A percentile compares a stretch with the other conserved stretches of the same genome.
Evolutionary conservation across 1,140 invertebrate genomes (phyloP).

Genomic region (Hypothenemus hampei): DNA sequence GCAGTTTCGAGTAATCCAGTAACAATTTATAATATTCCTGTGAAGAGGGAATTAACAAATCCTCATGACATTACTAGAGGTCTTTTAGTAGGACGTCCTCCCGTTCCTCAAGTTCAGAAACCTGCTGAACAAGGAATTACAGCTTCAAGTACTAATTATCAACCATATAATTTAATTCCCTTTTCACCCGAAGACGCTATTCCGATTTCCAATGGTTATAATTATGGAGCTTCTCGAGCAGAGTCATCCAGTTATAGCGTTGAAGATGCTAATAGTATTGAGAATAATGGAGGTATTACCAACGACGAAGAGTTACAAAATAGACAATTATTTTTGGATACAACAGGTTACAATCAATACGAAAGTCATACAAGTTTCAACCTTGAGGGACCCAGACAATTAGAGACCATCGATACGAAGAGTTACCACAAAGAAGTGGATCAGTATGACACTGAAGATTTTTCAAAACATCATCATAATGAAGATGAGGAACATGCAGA

Average conservation of each 20-base stretch:
- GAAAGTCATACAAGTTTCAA: conserved; percentile 31
- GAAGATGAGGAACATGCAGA: conserved; percentile 7
- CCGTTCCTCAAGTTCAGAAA: neutral
- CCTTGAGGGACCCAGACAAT: conserved; percentile 24
- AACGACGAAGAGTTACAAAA: conserved; percentile 10
- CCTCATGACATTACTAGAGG: neutral
- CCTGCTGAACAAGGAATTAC: neutral
- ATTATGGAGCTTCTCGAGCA: no score
- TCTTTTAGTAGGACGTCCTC: neutral
- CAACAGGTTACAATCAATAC: conserved; percentile 31
- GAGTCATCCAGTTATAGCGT: no score
- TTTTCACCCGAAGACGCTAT: conserved; percentile 1
- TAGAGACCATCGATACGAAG: conserved; percentile 14
- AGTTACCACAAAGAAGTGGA: conserved; percentile 33
- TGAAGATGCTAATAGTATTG: conserved; percentile 1
- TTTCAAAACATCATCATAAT: conserved; percentile 3
- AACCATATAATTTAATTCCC: conserved; percentile 1
- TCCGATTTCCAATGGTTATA: neutral
- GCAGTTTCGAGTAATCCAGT: neutral
- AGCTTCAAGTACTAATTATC: neutral
- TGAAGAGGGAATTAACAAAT: no score
- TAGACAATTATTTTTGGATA: conserved; percentile 11
- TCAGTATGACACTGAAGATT: conserved; percentile 5
- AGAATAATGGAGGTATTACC: conserved; percentile 10
- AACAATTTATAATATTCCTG: neutral